phyloP scores from a whole-genome alignment of 1,140 invertebrate genomes.

The Cydia pomonella region DNA sequence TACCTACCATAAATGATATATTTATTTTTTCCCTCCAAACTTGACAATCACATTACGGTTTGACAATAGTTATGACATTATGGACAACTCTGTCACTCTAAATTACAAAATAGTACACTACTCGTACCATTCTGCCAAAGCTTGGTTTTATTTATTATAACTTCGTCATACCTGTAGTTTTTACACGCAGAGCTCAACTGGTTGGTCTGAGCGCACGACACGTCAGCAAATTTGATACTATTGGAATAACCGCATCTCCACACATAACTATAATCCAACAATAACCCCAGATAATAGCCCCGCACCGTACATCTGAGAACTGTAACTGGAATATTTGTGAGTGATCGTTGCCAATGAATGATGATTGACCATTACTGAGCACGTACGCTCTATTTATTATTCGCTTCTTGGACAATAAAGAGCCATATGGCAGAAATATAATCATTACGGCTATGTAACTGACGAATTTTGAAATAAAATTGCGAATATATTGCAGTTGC shows the following conservation, averaged over 20 bases:
- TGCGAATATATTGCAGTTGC: too few relatives aligned
- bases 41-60: too few relatives aligned
- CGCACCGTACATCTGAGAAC: not conserved
- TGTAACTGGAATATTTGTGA: not conserved
- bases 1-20: too few relatives aligned
- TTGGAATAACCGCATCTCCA: not conserved
- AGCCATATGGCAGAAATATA: not conserved
- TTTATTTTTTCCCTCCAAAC: too few relatives aligned
- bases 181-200: not conserved
- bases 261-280: slow-evolving; percentile 10
- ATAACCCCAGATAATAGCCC: slow-evolving; percentile 6
- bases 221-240: not conserved
- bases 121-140: too few relatives aligned
- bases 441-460: not conserved
- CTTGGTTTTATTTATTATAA: too few relatives aligned
- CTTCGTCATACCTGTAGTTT: too few relatives aligned
- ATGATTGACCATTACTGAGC: not conserved
- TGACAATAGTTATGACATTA: too few relatives aligned
- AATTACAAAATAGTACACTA: too few relatives aligned
- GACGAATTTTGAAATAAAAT: too few relatives aligned
- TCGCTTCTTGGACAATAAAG: not conserved
- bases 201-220: not conserved
- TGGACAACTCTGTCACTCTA: too few relatives aligned
- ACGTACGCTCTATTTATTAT: not conserved
- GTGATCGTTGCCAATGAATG: not conserved